These are phyloP conservation scores for Thalassaphorura encarpata DNA, from an alignment of 1,140 invertebrate species.

Conservation along the genomic window DNA sequence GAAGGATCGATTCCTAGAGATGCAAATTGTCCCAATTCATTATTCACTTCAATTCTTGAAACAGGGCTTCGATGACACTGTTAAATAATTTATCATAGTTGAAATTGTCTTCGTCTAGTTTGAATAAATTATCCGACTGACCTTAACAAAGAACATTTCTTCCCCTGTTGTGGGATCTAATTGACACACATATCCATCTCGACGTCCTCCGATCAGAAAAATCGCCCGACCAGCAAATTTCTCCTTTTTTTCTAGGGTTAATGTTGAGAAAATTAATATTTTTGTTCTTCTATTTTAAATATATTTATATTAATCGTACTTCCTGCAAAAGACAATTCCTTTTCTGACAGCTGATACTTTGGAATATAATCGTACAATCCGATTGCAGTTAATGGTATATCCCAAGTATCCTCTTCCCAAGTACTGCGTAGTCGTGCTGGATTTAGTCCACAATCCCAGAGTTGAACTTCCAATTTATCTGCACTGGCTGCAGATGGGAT, in stretches of 20 bases:
- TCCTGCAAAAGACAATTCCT: slow-evolving; percentile 13
- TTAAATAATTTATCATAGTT: too few species aligned
- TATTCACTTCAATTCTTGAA: slow-evolving; percentile 15
- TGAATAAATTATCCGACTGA: background rate
- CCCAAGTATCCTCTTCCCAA: slow-evolving; percentile 22
- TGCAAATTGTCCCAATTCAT: slow-evolving; percentile 24
- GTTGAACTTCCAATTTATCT: slow-evolving; percentile 11
- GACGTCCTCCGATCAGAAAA: slow-evolving; percentile 24
- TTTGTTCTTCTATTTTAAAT: too few species aligned
- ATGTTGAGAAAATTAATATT: background rate
- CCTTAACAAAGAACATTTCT: slow-evolving; percentile 2
- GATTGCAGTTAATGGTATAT: slow-evolving; percentile 15
- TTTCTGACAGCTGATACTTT: slow-evolving; percentile 15
- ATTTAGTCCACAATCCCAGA: slow-evolving; percentile 18
- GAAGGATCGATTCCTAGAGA: slow-evolving; percentile 19
- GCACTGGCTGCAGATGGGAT: too few species aligned
- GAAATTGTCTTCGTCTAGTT: background rate
- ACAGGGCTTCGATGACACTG: slow-evolving; percentile 23
- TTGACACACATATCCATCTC: slow-evolving; percentile 20
- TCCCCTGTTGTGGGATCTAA: slow-evolving; percentile 15
- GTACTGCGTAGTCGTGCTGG: slow-evolving; percentile 14
- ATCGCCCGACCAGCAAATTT: background rate
- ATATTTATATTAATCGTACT: background rate
- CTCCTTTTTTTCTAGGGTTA: background rate
- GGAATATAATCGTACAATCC: slow-evolving; percentile 22